Percentiles rank a stretch among this genome's conserved stretches.
phyloP scores from a whole-genome alignment of 2,113 vertebrate species.

The Paramisgurnus dabryanus region DNA sequence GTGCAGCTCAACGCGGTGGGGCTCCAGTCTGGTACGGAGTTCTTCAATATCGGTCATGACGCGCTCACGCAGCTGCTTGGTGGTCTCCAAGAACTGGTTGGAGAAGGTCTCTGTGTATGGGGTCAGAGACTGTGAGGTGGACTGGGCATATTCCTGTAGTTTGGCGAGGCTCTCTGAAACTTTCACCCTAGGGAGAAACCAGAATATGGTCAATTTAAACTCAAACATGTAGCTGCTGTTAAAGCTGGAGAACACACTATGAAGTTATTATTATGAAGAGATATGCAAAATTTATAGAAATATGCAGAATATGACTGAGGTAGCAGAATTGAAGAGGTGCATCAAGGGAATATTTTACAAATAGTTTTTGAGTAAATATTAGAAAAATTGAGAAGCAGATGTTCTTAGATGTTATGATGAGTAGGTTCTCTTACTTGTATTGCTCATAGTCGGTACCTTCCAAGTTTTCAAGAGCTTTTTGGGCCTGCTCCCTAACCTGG shows the following conservation, averaged over 20 bases:
- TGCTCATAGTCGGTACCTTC: slow-evolving; percentile 74
- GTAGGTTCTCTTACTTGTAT: slow-evolving; percentile 73
- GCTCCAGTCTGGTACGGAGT: slow-evolving; percentile 70
- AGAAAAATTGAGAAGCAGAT: not conserved
- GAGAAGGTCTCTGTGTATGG: slow-evolving; percentile 69
- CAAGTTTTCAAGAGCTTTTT: slow-evolving; percentile 69
- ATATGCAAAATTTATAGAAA: not conserved
- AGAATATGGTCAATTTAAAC: not conserved
- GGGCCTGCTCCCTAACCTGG: slow-evolving; percentile 69
- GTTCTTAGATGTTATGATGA: not conserved
- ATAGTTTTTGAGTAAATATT: not conserved
- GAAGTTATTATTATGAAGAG: too few relatives aligned
- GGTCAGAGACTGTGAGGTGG: slow-evolving; percentile 67
- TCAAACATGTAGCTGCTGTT: not conserved
- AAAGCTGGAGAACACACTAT: not conserved
- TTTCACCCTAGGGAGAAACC: slow-evolving; percentile 63
- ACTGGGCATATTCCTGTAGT: slow-evolving; percentile 57
- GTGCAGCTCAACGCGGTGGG: slow-evolving; percentile 69
- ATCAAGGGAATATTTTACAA: not conserved
- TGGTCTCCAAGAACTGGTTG: slow-evolving; percentile 64
- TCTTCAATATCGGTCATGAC: slow-evolving; percentile 75
- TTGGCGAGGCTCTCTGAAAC: slow-evolving; percentile 71
- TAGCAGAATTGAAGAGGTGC: not conserved
- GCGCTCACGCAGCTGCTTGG: slow-evolving; percentile 42
- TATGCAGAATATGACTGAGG: not conserved